A percentile compares a stretch with the other conserved stretches of the same genome.
These are phyloP conservation scores for Zaprionus davidi DNA, from an alignment of 1,140 invertebrate species.

Conservation along the genomic window DNA sequence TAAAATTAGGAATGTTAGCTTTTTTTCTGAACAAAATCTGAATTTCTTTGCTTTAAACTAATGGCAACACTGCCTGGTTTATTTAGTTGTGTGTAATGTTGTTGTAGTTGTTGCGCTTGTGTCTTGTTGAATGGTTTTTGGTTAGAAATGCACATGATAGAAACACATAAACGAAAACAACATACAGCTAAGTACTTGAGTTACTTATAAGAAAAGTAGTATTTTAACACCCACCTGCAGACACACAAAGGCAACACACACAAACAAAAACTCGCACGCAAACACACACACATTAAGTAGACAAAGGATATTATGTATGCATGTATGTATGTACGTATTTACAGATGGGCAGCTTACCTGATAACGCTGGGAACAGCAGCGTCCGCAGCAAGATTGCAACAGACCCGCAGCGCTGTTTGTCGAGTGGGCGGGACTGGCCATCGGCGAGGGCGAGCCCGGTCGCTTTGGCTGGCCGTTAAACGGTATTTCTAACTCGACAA, in stretches of 20 bases:
- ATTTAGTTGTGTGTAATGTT: not conserved
- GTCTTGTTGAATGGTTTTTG: conserved; percentile 19
- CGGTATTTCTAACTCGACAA: conserved; percentile 97
- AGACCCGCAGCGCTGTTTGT: conserved; percentile 90
- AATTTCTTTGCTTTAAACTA: no score
- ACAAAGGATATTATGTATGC: conserved; percentile 31
- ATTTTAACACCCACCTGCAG: conserved; percentile 61
- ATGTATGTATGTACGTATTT: conserved; percentile 26
- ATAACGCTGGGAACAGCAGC: conserved; percentile 94
- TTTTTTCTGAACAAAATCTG: no score
- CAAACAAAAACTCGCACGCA: conserved; percentile 1
- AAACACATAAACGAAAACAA: conserved; percentile 56
- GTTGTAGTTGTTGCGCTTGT: not conserved
- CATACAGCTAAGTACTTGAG: conserved; percentile 40
- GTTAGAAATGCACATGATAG: conserved; percentile 43
- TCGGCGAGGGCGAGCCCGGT: conserved; percentile 92
- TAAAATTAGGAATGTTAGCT: no score
- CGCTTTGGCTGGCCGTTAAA: conserved; percentile 96
- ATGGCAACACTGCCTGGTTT: not conserved
- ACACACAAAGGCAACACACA: conserved; percentile 16
- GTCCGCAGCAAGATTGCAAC: conserved; percentile 92
- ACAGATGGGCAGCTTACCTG: conserved; percentile 87
- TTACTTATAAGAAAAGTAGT: conserved; percentile 34
- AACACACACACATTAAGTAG: conserved; percentile 31
- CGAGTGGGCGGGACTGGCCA: conserved; percentile 94